Base-by-base conservation (phyloP, 1,140 invertebrate genomes). In the Sesamia nonagrioides region DNA sequence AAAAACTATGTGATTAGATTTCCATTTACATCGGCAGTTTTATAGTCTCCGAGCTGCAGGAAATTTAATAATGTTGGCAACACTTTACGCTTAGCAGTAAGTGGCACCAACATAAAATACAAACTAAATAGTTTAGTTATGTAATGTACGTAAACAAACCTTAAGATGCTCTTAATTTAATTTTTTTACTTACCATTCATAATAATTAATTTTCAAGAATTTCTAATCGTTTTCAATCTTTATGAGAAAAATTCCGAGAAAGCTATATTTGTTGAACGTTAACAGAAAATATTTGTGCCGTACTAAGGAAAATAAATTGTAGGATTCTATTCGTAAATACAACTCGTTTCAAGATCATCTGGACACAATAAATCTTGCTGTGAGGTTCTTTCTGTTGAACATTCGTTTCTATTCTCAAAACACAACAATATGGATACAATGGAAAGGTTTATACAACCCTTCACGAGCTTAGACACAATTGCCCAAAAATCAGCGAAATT, bases 401-500 rank as follows among this genome's bases (percentile, higher is more conserved):
- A 61, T n/a, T 61, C 60, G 33, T n/a, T 61, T 61, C 54, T 58
- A 33, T 61, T 37, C 60, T n/a, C 60, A 61, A 61, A 56, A 17
- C 13, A 61, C 58, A 61, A 61, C 58, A 61, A 61, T 37, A 61
- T 37, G 40, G 35, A 61, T 61, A 61, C 60, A 61, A 61, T 40
- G 60, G n/a, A 61, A 40, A 61, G 15, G 35, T 61, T 61, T 17
- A 8, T 7, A 61, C 33, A 61, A 61, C 60, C 60, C 60, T 61
- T 61, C 60, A 61, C 33, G 35, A 17, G 60, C 35, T 2, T 35
- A 61, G 35, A 61, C 60, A 61, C 60, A 61, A 61, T 61, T 61
- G 35, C 33, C 60, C 60, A 61, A 61, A 61, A 61, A 61, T 61
- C 60, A 37, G 42, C 54, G 54, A 61, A 75, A 61, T 75, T 61